phyloP scores from a whole-genome alignment of 2,113 vertebrate genomes.

The Melanerpes formicivorus region DNA sequence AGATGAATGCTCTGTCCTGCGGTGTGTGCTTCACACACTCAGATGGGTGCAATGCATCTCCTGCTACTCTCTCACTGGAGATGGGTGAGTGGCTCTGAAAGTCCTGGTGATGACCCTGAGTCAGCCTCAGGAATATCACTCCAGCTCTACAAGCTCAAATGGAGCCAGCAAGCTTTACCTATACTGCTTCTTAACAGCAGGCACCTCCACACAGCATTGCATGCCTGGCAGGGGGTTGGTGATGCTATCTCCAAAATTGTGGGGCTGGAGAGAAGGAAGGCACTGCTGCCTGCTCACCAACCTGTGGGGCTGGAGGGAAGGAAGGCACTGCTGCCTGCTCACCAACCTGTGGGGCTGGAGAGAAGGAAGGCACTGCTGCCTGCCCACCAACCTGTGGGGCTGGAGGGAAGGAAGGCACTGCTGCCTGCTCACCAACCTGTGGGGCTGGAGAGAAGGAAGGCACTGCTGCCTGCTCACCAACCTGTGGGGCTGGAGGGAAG shows the following conservation, averaged over 20 bases:
- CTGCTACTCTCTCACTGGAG: background rate
- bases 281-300: background rate
- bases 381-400: background rate
- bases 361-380: background rate
- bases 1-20: background rate
- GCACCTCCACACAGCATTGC: background rate
- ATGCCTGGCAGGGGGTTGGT: background rate
- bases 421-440: background rate
- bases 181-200: accelerated
- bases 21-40: accelerated
- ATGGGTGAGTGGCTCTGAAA: accelerated
- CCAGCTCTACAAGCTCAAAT: background rate
- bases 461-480: too few relatives aligned
- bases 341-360: background rate
- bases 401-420: background rate
- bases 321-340: background rate
- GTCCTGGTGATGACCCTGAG: background rate
- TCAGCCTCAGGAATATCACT: background rate
- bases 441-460: background rate
- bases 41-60: accelerated
- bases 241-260: accelerated
- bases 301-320: background rate
- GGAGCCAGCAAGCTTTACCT: background rate
- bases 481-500: too few relatives aligned
- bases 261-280: background rate